Base-by-base conservation (phyloP, 1,140 invertebrate genomes). In the Brachionus calyciflorus region DNA sequence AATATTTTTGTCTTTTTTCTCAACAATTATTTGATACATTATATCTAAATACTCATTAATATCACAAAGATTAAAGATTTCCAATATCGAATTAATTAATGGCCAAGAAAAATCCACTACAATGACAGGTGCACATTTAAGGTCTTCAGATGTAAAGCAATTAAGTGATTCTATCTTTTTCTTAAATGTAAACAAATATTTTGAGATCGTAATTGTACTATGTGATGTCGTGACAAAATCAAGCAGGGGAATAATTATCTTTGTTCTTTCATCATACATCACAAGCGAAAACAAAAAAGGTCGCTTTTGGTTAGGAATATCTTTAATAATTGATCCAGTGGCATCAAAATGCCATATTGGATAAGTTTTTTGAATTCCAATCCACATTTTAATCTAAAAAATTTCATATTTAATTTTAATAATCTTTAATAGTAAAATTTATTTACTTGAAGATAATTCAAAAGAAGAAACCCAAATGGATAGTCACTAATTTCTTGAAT, bases 191-290 rank as follows among this genome's bases (percentile, higher is more conserved):
- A 60, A n/a, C 10, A 60, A 17, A 33, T 60, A 60, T 60, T 60
- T 60, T 60, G 55, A 60, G 17, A 60, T 17, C 6, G 55, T 60
- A 33, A 60, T 3, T 33, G 26, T 30, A 60, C 30, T 60, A 17
- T 60, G 55, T 14, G 55, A 60, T n/a, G 55, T 60, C n/a, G 55
- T 30, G 33, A 60, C 33, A 60, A 60, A 60, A 17, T 60, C 30
- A 26, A 14, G 33, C 6, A 60, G 28, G 28, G 55, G 55, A 60
- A 60, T 10, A 60, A 60, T 60, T 6, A 28, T 60, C 30, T 60
- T n/a, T 3, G 7, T 60, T 3, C n/a, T 30, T 12, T 24, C 26
- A 60, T 60, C 55, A 7, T 17, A 28, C 55, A 60, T 60, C 4
- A 60, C n/a, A 14, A 60, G 7, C 6, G 55, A 60, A 60, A 60